Evolutionary conservation across 2,113 vertebrate genomes (phyloP), one percentile per base, ranked within the genome.

Genomic region (Pimephales promelas): DNA sequence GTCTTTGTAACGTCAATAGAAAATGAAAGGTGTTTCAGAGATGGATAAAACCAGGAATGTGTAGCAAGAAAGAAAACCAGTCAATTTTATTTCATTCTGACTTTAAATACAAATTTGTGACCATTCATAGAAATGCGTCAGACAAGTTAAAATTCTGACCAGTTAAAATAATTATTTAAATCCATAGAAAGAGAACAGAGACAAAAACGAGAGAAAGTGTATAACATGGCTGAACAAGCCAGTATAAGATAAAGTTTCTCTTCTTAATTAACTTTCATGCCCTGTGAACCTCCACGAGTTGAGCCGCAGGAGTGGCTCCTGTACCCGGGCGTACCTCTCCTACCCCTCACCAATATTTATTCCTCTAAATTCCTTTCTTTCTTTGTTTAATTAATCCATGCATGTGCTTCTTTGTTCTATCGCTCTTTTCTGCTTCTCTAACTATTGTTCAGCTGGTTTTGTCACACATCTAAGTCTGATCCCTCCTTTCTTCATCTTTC

Each of bases 311-410:
- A 59, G 10, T 4, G 2, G 10, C 72, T 52, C 45, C 72, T 34
- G 26, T 59, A 52, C 34, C 5, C 2, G 18, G 10, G 10, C 11
- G 13, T 77, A 34, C 52, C 31, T 57, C 52, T 57, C 74, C 22
- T n/a, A 57, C 20, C 52, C 20, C 31, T 74, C 3, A 22, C 31
- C 31, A 57, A 36, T 11, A 40, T 57, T 34, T 57, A 57, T 40
- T 79, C 40, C 36, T 62, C 36, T 4, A 79, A 62, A 79, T 45
- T 79, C 56, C 36, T 28, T 79, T 79, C 76, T 79, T 45, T 78
- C 76, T 45, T 59, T 62, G 22, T 77, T 77, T 49, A 52, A 78
- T 61, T 40, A 78, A 78, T 78, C 54, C 34, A 11, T 61, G 14
- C 64, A 24, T 83, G 54, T 62, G 81, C 28, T 83, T 74, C 81